Conservation (phyloP, 2,113 vertebrate species). For the Cheilinus undulatus region DNA sequence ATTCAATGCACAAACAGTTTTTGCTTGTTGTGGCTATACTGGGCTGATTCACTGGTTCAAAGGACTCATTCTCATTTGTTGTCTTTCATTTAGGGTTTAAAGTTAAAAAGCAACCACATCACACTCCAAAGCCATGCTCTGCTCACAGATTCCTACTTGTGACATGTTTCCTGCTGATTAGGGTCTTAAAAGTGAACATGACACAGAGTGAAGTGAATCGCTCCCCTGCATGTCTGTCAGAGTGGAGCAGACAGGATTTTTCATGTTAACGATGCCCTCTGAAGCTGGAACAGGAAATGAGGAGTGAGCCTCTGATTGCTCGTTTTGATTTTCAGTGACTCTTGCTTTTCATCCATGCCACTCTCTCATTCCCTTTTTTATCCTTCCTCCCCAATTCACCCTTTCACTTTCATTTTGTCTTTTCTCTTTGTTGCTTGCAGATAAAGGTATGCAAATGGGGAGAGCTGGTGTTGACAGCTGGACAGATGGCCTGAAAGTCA, state of each 20-base stretch:
- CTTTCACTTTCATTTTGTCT: conserved; percentile 10
- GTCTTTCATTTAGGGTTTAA: too few species aligned
- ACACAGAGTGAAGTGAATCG: not conserved
- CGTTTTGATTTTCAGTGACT: conserved; percentile 32
- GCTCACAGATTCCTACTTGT: not conserved
- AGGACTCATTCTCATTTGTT: too few species aligned
- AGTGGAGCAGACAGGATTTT: conserved; percentile 14
- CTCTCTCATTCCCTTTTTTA: conserved; percentile 39
- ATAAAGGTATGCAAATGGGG: conserved; percentile 50
- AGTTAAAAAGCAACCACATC: too few species aligned
- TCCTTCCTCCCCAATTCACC: conserved; percentile 15
- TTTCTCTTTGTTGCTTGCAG: conserved; percentile 2
- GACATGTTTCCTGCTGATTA: not conserved
- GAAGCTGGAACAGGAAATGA: conserved; percentile 52
- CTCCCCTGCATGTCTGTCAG: conserved; percentile 9
- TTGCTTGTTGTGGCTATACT: too few species aligned
- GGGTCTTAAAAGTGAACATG: conserved; percentile 14
- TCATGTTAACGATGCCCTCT: conserved; percentile 32
- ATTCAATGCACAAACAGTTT: too few species aligned
- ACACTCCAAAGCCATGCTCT: too few species aligned
- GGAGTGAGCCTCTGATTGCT: conserved; percentile 34
- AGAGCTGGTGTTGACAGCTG: conserved; percentile 44
- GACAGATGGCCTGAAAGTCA: conserved; percentile 44
- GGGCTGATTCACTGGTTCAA: too few species aligned
- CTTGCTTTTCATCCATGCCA: conserved; percentile 24